Base-by-base conservation (phyloP, 2,113 vertebrate genomes). In the Phrynocephalus versicolor region DNA sequence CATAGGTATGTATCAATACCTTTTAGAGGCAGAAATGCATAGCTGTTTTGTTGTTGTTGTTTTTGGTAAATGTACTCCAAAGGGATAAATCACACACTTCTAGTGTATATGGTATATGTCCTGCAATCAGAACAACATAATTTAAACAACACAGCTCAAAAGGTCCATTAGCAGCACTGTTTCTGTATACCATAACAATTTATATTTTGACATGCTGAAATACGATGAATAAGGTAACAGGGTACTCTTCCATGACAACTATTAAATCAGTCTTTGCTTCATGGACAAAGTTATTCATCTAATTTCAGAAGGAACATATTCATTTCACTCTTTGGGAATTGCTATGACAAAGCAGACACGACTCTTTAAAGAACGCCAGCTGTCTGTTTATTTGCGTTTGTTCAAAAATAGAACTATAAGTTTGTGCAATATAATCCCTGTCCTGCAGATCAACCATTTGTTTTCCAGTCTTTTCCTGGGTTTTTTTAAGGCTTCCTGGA, bases 331-430 rank as follows among this genome's bases (percentile, higher is more conserved):
- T 51, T 71, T 73, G 70, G 81, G 81, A 83, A 83, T 65, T 67
- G 3, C 41, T 19, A 55, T 58, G 72, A 33, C 58, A 65, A 51
- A 78, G 19, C 33, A 55, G 15, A 33, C n/a, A 55, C 33, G n/a
- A 58, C 69, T 58, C 75, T 74, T 83, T 37, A 65, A 79, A 79
- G 82, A 79, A 87, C 76, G 79, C 65, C 86, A 33, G 81, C 74
- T 72, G 74, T n/a, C 30, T 45, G 39, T 73, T 62, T 79, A 27
- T 73, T 79, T 74, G 69, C 67, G 62, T 85, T 79, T 85, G 41
- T 79, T 73, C 69, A 79, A 64, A 85, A 85, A 73, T 80, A 86
- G 58, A 83, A 65, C 10, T 35, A 33, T 23, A 65, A 62, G 55
- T 71, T 45, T 51, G 39, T 77, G 73, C 15, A 45, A 30, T 39